Base-by-base conservation (phyloP, 2,797 vertebrate genomes). In the Anguilla megastoma region DNA sequence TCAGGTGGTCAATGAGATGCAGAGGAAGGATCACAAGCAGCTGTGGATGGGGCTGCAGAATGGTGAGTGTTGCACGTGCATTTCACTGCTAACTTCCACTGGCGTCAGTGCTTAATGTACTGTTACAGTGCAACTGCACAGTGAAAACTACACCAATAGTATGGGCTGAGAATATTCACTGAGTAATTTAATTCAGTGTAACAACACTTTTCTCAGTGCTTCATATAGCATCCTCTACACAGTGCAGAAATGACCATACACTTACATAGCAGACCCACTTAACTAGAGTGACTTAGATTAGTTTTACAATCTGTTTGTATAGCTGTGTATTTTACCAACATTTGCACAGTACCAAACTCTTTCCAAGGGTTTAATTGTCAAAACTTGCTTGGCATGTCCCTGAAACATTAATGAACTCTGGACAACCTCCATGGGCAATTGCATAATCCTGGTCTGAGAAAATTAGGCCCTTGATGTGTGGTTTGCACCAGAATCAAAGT, bases 1-100 rank as follows among this genome's bases (percentile, higher is more conserved):
- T 92, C 98, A 99, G 95, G 97, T 99, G 63, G 97, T 99, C 92
- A 99, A 99, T 90, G 98, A 99, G 95, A 99, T 99, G 98, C 98
- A 99, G 95, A 99, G 98, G 92, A 99, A 99, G 94, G 98, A 99
- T 96, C 99, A 99, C 95, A 99, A 99, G 52, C 99, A 99, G 90
- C 97, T 99, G 90, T 99, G 99, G 99, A 99, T 99, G 98, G 98
- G 98, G 90, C 96, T 99, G 90, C 98, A 99, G 94, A 99, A 99
- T 58, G 98, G 98, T 99, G 96, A 95, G 93, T 85, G 21, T 41
- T 16, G 82, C 33, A 48, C 45, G 4, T 45, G 48, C 63, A 36
- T 10, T 48, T 33, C 66, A 60, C n/a, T 71, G 30, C n/a, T 2
- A 33, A 74, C 69, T 33, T 14, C 4, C 69, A 74, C 69, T 33